A percentile compares a stretch with the other conserved stretches of the same genome.
phyloP scores from a whole-genome alignment of 2,888 invertebrate genomes.

The Tricholauxania praeusta region DNA sequence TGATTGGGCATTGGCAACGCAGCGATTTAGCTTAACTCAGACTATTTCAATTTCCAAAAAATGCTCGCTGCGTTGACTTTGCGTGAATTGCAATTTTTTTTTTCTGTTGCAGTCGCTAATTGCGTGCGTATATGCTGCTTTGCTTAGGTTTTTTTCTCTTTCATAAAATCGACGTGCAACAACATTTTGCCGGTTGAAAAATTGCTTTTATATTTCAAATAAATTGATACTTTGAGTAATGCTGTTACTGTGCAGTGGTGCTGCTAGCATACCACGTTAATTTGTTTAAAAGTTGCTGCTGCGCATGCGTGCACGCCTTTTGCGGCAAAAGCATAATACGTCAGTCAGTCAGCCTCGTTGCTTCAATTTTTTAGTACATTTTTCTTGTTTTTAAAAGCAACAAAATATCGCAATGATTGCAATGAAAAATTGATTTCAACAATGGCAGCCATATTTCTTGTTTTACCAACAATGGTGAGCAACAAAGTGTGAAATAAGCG shows the following conservation, averaged over 20 bases:
- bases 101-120: background rate
- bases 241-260: background rate
- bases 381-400: background rate
- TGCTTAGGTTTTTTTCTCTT: background rate
- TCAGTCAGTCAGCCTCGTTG: background rate
- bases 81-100: constrained; percentile 1
- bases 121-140: constrained; percentile 1
- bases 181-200: too few relatives aligned
- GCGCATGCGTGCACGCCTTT: background rate
- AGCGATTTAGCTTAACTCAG: background rate
- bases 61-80: background rate
- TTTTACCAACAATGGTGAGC: background rate
- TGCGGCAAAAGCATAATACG: background rate
- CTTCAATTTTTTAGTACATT: background rate
- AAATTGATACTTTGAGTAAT: background rate
- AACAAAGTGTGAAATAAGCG: background rate
- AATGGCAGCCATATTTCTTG: background rate
- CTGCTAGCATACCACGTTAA: too few relatives aligned
- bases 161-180: too few relatives aligned
- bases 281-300: too few relatives aligned
- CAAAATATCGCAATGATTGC: constrained; percentile 1
- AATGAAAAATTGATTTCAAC: constrained; percentile 3
- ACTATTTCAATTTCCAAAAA: background rate
- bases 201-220: too few relatives aligned
- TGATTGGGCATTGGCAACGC: background rate